Evolutionary conservation across 2,888 invertebrate species (phyloP).

Genomic region (Mesorhabditis spiculigera): DNA sequence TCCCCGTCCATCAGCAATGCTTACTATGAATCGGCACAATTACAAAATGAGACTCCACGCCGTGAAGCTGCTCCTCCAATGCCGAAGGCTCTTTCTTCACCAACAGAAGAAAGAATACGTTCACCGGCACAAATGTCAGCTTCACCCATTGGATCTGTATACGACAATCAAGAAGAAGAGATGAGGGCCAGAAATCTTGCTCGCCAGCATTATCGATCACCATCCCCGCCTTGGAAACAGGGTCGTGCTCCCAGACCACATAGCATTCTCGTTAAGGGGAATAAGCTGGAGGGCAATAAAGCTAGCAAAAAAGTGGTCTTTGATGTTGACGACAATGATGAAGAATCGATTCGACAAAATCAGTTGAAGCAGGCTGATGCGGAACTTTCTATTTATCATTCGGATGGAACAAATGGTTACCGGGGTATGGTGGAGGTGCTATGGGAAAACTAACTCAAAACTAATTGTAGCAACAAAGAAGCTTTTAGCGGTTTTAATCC

Average conservation of each 20-base stretch:
- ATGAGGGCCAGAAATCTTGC: not conserved
- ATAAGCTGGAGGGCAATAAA: not conserved
- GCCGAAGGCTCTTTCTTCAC: not conserved
- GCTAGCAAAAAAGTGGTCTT: not conserved
- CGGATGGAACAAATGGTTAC: too few relatives aligned
- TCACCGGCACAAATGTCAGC: constrained; percentile 1
- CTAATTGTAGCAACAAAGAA: too few relatives aligned
- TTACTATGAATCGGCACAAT: too few relatives aligned
- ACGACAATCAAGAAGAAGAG: not conserved
- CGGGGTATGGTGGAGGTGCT: too few relatives aligned
- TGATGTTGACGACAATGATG: not conserved
- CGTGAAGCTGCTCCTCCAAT: not conserved
- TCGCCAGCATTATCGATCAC: not conserved
- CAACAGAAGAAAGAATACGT: not conserved
- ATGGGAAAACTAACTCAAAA: not conserved
- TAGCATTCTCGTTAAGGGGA: constrained; percentile 5
- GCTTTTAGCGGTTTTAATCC: not conserved
- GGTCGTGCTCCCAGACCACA: not conserved
- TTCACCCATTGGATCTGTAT: constrained; percentile 3
- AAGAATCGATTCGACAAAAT: not conserved
- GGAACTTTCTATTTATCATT: not conserved
- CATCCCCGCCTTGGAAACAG: not conserved
- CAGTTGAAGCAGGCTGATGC: not conserved
- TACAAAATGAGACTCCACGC: too few relatives aligned
- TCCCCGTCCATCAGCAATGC: not conserved